Evolutionary conservation across 2,888 invertebrate species (phyloP).

Genomic region (Anorthoa munda): DNA sequence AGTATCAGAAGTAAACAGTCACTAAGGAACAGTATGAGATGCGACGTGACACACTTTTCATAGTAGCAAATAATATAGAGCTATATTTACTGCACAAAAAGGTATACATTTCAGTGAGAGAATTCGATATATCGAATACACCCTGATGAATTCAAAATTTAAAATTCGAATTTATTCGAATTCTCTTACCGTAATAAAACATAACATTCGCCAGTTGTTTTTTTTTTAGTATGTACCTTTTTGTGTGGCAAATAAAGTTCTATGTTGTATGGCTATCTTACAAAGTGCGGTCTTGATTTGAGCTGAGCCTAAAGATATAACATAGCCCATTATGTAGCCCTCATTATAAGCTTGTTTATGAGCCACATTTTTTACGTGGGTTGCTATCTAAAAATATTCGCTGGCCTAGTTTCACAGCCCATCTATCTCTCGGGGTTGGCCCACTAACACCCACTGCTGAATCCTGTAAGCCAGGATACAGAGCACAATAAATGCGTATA

Average conservation of each 20-base stretch:
- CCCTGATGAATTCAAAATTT: too few species aligned
- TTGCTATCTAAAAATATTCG: constrained; percentile 58
- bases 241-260: background rate
- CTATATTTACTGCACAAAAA: too few species aligned
- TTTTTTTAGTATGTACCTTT: too few species aligned
- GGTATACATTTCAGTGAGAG: too few species aligned
- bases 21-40: constrained; percentile 22
- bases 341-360: constrained; percentile 59
- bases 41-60: constrained; percentile 20
- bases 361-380: constrained; percentile 48
- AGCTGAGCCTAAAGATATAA: constrained; percentile 19
- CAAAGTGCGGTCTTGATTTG: constrained; percentile 22
- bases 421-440: constrained; percentile 42
- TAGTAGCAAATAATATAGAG: too few species aligned
- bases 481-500: constrained; percentile 34
- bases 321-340: constrained; percentile 44
- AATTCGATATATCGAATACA: too few species aligned
- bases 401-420: constrained; percentile 54
- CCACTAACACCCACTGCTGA: constrained; percentile 45
- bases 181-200: too few species aligned
- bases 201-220: too few species aligned
- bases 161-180: too few species aligned
- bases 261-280: background rate
- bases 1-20: constrained; percentile 23
- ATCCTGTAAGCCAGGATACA: constrained; percentile 49